A percentile compares a stretch with the other conserved stretches of the same genome.
Conservation (phyloP, 2,888 invertebrate genomes). For the Hanleya hanleyi region DNA sequence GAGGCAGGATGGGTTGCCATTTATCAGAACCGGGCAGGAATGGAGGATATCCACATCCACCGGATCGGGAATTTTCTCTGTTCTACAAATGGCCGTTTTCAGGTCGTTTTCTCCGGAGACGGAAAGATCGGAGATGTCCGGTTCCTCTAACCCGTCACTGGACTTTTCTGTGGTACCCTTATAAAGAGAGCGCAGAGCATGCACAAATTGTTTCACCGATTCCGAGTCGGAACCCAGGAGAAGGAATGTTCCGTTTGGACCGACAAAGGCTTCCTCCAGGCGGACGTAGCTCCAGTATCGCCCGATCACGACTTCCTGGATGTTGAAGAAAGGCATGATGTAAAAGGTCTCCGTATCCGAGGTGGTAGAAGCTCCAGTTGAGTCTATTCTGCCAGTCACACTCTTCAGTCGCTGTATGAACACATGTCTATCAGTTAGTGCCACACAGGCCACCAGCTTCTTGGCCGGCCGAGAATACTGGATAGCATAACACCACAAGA, state of each 20-base stretch:
- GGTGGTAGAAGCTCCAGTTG: slow-evolving; percentile 47
- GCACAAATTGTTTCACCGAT: slow-evolving; percentile 58
- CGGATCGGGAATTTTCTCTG: slow-evolving; percentile 20
- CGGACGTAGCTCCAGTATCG: slow-evolving; percentile 60
- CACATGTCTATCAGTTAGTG: slow-evolving; percentile 54
- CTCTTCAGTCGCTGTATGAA: slow-evolving; percentile 54
- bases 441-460: slow-evolving; percentile 59
- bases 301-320: slow-evolving; percentile 67
- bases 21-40: neutral
- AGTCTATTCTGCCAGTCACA: neutral
- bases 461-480: slow-evolving; percentile 51
- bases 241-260: slow-evolving; percentile 63
- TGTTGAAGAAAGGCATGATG: slow-evolving; percentile 63
- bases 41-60: slow-evolving; percentile 19
- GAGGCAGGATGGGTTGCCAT: neutral
- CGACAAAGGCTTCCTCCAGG: slow-evolving; percentile 68
- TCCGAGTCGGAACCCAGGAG: slow-evolving; percentile 55
- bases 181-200: slow-evolving; percentile 45
- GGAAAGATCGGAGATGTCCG: neutral
- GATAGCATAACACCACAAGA: slow-evolving; percentile 66
- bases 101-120: slow-evolving; percentile 3
- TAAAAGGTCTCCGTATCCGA: slow-evolving; percentile 63
- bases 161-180: slow-evolving; percentile 30
- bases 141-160: slow-evolving; percentile 20
- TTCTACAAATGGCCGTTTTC: slow-evolving; percentile 21